Evolutionary conservation across 2,113 vertebrate genomes (phyloP).

Genomic region (Carollia perspicillata): DNA sequence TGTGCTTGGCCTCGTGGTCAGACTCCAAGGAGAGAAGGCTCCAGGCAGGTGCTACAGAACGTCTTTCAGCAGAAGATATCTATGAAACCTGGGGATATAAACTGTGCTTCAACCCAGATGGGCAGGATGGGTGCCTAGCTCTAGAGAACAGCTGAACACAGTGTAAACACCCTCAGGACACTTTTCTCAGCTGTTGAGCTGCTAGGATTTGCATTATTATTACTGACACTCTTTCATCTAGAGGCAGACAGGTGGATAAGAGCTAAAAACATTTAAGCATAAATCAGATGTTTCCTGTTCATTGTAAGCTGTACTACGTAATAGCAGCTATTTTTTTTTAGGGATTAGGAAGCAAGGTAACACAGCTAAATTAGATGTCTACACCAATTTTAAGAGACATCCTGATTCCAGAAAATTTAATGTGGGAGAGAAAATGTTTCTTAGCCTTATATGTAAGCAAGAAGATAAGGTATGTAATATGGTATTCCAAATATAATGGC

Average conservation of each 20-base stretch:
- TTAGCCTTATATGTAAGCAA: not conserved
- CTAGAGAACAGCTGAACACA: not conserved
- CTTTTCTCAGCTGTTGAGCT: not conserved
- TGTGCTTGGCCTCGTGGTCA: not conserved
- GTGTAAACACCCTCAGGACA: not conserved
- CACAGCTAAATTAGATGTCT: not conserved
- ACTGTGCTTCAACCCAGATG: not conserved
- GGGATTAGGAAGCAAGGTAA: not conserved
- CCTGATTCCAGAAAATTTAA: not conserved
- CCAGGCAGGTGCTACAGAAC: not conserved
- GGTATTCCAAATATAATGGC: not conserved
- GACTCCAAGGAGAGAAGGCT: not conserved
- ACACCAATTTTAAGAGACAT: not conserved
- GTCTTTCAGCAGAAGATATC: not conserved
- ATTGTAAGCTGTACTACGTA: not conserved
- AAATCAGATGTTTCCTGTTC: not conserved
- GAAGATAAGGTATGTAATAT: not conserved
- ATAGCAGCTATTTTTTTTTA: not conserved
- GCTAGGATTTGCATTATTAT: not conserved
- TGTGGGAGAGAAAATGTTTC: not conserved
- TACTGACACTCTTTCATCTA: not conserved
- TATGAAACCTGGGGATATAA: not conserved
- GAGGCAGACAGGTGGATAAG: not conserved
- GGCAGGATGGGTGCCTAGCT: not conserved
- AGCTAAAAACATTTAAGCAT: not conserved